Base-by-base conservation (phyloP, 2,797 vertebrate genomes). In the Sebastes steindachneri region DNA sequence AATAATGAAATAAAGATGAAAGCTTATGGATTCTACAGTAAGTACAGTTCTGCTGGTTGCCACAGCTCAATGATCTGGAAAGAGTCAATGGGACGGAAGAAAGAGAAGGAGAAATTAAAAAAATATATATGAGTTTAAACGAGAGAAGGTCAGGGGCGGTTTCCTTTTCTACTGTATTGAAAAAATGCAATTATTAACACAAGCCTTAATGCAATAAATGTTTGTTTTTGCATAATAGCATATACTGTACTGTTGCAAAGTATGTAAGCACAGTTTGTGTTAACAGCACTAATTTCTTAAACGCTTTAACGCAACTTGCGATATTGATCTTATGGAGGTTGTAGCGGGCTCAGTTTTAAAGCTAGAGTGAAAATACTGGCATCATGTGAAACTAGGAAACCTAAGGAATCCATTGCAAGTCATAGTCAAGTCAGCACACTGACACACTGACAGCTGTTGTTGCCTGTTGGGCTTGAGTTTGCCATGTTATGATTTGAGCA, bases 1-100 rank as follows among this genome's bases (percentile, higher is more conserved):
- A 90, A 88, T 89, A 83, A 86, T 87, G 21, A 89, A 88, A 86
- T 82, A 63, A 86, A 83, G 48, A 79, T 51, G 26, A 85, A 88
- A 51, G 76, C 67, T 73, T 70, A 76, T 79, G 72, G 71, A 80
- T 90, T 84, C 66, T 74, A 58, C 62, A 78, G 72, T 86, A 88
- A 75, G 77, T 82, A 87, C 73, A 91, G 81, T 58, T 21, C 54
- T 76, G 37, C 21, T 41, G 7, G 77, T 73, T 69, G 64, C 73
- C 64, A 67, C 76, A 71, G 81, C 41, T 84, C 84, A 85, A 28
- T 86, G 70, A 88, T 79, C 83, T 62, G 75, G 76, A 90, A 84
- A 76, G 75, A 89, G 73, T 65, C 69, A 73, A 81, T 76, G 70
- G 57, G 37, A 88, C 57, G 67, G 69, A 88, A 68, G 57, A 75